Base-by-base conservation (phyloP, 2,888 invertebrate species). In the Orthosia gracilis region DNA sequence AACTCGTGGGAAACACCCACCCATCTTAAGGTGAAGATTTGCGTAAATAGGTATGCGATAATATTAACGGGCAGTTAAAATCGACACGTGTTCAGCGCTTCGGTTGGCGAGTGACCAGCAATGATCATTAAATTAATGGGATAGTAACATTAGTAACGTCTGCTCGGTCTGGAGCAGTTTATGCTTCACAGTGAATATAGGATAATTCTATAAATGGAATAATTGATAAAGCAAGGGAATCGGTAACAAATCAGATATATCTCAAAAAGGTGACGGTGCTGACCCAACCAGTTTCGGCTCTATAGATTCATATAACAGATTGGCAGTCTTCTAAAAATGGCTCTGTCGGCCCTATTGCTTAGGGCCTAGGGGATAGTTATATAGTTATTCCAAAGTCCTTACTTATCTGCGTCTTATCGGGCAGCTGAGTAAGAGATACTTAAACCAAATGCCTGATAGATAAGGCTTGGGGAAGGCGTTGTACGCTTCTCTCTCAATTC, bases 1-100 rank as follows among this genome's bases (percentile, higher is more conserved):
- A 63, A 23, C 61, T 58, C 67, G 31, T 68, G 84, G 59, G 76
- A 81, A 83, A 69, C 58, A 71, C 58, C 73, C 66, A 58, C 59
- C 47, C 59, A 66, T 73, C 68, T 50, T 67, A 67, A 80, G 69
- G 63, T 84, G 80, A 81, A 81, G 81, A 80, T 71, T 68, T 23
- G 57, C 59, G 52, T 81, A 84, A 84, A 84, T 81, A 40, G 40
- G 40, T 40, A 84, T 83, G 64, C 40, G 68, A 76, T 65, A 68
- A 81, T 84, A 81, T 84, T 82, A 75, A 82, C 68, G 84, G 68
- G 64, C 84, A 59, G 76, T 82, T 84, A 82, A 82, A 76, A 84
- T 75, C 69, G 81, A 71, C 81, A 82, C 84, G 84, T 84, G 81
- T 81, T 54, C 57, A 69, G 73, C 68, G 58, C 76, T 64, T 61